Evolutionary conservation across 2,113 vertebrate species (phyloP).

Genomic region (Syngnathus floridae): DNA sequence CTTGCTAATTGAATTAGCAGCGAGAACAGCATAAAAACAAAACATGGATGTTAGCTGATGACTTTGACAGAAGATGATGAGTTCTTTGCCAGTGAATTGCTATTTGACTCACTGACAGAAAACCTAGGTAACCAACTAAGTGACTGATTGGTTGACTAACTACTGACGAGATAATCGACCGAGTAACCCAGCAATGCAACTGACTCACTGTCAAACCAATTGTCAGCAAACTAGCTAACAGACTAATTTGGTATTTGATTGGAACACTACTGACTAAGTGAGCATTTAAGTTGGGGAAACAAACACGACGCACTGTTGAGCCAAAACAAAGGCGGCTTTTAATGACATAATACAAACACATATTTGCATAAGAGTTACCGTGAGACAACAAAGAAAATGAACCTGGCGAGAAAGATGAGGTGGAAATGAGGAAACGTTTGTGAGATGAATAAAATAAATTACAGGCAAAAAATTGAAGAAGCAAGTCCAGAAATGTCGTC

Average conservation of each 20-base stretch:
- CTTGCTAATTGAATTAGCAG: constrained; percentile 71
- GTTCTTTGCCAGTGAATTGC: neutral
- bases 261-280: no score
- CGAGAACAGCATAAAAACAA: constrained; percentile 5
- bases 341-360: neutral
- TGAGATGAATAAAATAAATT: neutral
- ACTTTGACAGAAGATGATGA: constrained; percentile 9
- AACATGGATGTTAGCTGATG: constrained; percentile 11
- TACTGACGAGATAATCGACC: neutral
- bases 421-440: neutral
- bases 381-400: neutral
- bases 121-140: no score
- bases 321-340: neutral
- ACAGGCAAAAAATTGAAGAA: neutral
- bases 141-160: neutral
- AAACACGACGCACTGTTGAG: neutral
- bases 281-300: no score
- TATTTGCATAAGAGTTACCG: neutral
- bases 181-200: neutral
- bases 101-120: no score
- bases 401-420: neutral
- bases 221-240: no score
- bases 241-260: no score
- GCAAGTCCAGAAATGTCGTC: neutral
- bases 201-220: neutral